phyloP scores from a whole-genome alignment of 2,888 invertebrate species.

The Scaptomyza cyrtandrae region DNA sequence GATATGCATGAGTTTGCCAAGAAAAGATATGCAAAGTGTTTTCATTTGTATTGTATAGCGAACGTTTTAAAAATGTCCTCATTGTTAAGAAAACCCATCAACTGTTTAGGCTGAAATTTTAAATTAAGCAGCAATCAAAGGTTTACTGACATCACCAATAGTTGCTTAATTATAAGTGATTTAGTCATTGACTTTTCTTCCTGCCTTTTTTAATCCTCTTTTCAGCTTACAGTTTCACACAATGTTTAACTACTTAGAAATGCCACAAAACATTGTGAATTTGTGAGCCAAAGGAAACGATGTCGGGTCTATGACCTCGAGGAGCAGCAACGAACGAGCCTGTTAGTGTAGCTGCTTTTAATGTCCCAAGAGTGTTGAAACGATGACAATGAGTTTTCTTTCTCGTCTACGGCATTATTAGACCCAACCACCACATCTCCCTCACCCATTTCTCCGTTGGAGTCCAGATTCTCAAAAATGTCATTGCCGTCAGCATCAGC shows the following conservation, averaged over 20 bases:
- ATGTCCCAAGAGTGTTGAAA: slow-evolving; percentile 31
- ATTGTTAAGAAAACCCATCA: neutral
- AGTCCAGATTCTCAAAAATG: slow-evolving; percentile 1
- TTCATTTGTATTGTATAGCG: too few relatives aligned
- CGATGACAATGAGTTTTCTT: slow-evolving; percentile 33
- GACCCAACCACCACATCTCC: neutral
- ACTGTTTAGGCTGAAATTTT: neutral
- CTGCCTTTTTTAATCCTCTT: neutral
- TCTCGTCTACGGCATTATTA: slow-evolving; percentile 8
- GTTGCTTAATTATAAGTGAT: neutral
- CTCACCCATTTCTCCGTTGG: neutral
- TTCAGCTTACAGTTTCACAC: slow-evolving; percentile 26
- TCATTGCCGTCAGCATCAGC: neutral
- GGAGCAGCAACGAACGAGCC: slow-evolving; percentile 17
- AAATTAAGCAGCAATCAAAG: neutral
- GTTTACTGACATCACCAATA: neutral
- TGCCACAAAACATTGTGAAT: slow-evolving; percentile 29
- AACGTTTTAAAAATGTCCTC: neutral
- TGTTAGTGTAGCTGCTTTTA: slow-evolving; percentile 7
- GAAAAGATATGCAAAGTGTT: too few relatives aligned
- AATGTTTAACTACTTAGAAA: slow-evolving; percentile 30
- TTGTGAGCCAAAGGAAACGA: slow-evolving; percentile 15
- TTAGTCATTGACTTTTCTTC: slow-evolving; percentile 10
- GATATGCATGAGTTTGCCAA: slow-evolving; percentile 53
- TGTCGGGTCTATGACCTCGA: slow-evolving; percentile 34